A percentile compares a stretch with the other conserved stretches of the same genome.
These are phyloP conservation scores for Meganola albula DNA, from an alignment of 2,888 invertebrate genomes.

Conservation along the genomic window DNA sequence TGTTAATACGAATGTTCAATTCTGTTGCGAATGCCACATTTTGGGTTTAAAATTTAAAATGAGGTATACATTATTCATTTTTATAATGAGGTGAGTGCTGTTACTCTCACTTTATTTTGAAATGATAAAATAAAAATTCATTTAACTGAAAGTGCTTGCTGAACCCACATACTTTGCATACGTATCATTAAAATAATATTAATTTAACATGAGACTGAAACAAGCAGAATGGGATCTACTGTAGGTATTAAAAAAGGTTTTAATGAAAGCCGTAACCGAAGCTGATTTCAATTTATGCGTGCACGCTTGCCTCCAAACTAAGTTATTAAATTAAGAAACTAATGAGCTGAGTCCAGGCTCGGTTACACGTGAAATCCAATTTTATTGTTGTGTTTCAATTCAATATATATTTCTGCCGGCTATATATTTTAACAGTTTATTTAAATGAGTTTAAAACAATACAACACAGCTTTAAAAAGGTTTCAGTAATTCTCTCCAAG, in stretches of 20 bases:
- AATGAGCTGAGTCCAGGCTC: conserved; percentile 31
- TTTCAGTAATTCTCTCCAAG: no score
- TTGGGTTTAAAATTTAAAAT: conserved; percentile 9
- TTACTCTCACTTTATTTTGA: conserved; percentile 19
- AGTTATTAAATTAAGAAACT: conserved; percentile 40
- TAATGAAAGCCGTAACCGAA: conserved; percentile 46
- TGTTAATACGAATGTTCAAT: no score
- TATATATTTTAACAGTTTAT: no score
- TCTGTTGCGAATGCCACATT: no score
- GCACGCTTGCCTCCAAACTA: conserved; percentile 26
- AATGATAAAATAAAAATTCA: conserved; percentile 21
- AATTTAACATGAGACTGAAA: conserved; percentile 39
- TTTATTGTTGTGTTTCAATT: conserved; percentile 1
- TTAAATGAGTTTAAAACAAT: no score
- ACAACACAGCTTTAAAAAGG: no score
- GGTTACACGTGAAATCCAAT: conserved; percentile 7
- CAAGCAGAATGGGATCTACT: conserved; percentile 36
- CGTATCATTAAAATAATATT: conserved; percentile 37
- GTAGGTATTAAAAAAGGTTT: conserved; percentile 48
- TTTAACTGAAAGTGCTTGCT: conserved; percentile 16
- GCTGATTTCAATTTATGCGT: conserved; percentile 47
- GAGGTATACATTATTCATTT: conserved; percentile 22
- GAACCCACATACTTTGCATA: conserved; percentile 19
- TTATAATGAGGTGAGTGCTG: conserved; percentile 15
- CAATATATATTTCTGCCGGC: no score